Evolutionary conservation across 2,113 vertebrate species (phyloP), one percentile per base, ranked within the genome.

Genomic region (Psophia crepitans): DNA sequence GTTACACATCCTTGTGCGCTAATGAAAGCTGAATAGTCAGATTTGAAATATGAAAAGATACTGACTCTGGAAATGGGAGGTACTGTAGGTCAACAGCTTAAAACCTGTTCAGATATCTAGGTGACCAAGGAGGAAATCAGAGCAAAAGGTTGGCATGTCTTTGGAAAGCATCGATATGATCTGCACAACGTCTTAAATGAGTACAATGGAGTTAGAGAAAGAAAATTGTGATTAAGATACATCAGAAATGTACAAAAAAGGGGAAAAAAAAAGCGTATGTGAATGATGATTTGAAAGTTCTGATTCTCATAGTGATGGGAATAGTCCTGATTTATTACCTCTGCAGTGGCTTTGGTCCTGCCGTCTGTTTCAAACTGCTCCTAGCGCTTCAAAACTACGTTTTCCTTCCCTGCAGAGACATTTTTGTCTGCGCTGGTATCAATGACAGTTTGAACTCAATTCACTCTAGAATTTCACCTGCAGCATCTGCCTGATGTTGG

Each of bases 401-500:
- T 87, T 92, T 64, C 57, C 79, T 24, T 51, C 61, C 69, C 87
- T 60, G 77, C 81, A 89, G 89, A 91, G 84, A 23, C 32, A 14
- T 82, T 91, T 64, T 61, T 89, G 61, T 53, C 61, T 79, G 86
- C 39, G 6, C 56, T 68, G 64, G 30, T 63, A 32, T 84, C 33
- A 10, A 27, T 3, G 37, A 43, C 76, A 37, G 44, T 58, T 83
- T 89, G 83, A 95, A 84, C 73, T 78, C 77, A 1, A 69, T 23
- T 92, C 43, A 28, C 57, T 84, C 61, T 33, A 43, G 84, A 87
- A 75, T 93, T 63, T 76, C 84, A 68, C 81, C 65, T 58, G 39
- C 28, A 71, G 68, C 91, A 91, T 94, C 93, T 95, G 93, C 84
- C 87, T 84, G 91, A 68, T 13, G 61, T 69, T 94, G 56, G 70